Percentiles rank a stretch among this genome's conserved stretches.
phyloP scores from a whole-genome alignment of 2,888 invertebrate genomes.

The Metellina segmentata region DNA sequence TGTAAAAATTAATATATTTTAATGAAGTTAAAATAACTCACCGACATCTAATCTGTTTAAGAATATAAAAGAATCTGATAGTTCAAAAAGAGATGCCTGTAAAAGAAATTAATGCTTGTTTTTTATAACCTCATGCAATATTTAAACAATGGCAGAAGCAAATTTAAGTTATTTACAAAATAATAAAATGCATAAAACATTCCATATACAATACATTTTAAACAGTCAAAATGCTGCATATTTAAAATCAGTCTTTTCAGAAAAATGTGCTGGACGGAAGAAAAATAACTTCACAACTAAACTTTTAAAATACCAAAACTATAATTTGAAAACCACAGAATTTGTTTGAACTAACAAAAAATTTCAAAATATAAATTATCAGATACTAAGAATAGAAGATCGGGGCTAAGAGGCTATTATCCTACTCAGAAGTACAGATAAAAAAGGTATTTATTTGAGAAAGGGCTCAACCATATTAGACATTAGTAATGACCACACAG shows the following conservation, averaged over 20 bases:
- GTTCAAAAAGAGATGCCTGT: conserved; percentile 40
- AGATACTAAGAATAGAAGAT: too few species aligned
- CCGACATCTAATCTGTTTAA: conserved; percentile 53
- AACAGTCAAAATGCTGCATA: background rate
- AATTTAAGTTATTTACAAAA: background rate
- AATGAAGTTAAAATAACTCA: conserved; percentile 10
- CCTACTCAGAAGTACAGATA: too few species aligned
- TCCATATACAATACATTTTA: background rate
- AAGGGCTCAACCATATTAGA: too few species aligned
- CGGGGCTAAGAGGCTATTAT: too few species aligned
- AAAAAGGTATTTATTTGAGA: too few species aligned
- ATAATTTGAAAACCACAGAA: background rate
- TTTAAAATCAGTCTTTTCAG: background rate
- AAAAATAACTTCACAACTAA: background rate
- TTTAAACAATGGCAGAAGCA: background rate
- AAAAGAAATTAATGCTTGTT: background rate
- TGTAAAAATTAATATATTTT: too few species aligned
- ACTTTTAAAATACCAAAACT: background rate
- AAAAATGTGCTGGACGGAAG: too few species aligned
- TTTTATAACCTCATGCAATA: background rate
- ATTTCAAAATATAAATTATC: too few species aligned
- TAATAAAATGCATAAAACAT: background rate
- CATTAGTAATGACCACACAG: too few species aligned
- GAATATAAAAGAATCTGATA: conserved; percentile 29
- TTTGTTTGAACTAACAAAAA: too few species aligned